phyloP scores from a whole-genome alignment of 2,888 invertebrate species.

The Phyllotreta striolata region DNA sequence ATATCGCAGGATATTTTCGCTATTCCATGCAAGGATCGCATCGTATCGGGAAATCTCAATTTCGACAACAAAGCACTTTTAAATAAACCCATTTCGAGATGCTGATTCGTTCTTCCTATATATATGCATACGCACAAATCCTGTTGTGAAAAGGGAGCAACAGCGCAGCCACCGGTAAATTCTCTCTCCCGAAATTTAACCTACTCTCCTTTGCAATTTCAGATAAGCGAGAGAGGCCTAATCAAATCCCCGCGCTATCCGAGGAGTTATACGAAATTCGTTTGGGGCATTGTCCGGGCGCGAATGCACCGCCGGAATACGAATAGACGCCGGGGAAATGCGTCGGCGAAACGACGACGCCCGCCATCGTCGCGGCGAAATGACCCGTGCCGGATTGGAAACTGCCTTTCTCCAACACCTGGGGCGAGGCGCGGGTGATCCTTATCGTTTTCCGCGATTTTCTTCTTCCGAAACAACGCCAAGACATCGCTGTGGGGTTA shows the following conservation, averaged over 20 bases:
- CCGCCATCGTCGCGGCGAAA: conserved; percentile 40
- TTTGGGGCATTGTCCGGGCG: neutral
- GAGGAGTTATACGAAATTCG: no score
- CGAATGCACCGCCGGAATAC: conserved; percentile 42
- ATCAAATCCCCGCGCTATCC: no score
- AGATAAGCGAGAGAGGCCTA: no score
- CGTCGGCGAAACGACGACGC: conserved; percentile 24
- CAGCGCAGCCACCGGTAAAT: no score
- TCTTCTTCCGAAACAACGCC: no score
- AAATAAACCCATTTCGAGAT: conserved; percentile 23
- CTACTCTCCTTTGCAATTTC: no score
- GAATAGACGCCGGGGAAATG: conserved; percentile 38
- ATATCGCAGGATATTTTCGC: no score
- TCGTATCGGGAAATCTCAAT: conserved; percentile 21
- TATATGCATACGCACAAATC: conserved; percentile 28
- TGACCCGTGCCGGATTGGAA: conserved; percentile 47
- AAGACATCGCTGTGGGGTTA: conserved; percentile 19
- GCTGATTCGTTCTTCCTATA: conserved; percentile 16
- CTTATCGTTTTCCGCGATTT: conserved; percentile 8
- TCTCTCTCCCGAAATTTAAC: no score
- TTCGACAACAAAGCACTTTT: conserved; percentile 19
- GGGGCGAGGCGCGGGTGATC: conserved; percentile 31
- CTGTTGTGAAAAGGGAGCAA: neutral
- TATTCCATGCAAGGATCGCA: no score
- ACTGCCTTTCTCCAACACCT: conserved; percentile 44